Evolutionary conservation across 2,797 vertebrate species (phyloP), one percentile per base, ranked within the genome.

Genomic region (Rousettus madagascariensis): DNA sequence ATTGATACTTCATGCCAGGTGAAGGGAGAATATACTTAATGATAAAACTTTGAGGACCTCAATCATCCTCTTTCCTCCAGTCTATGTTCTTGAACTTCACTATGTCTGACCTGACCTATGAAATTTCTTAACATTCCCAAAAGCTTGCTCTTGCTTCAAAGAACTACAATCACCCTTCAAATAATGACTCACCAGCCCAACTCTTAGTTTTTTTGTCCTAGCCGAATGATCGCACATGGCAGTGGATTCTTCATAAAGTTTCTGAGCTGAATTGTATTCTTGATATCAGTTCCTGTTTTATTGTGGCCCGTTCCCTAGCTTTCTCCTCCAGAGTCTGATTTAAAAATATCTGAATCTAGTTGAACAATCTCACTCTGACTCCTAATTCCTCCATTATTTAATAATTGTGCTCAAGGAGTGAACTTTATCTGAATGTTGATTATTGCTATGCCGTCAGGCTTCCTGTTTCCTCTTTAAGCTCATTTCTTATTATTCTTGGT

Each of bases 221-320:
- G 5, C 1, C 2, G 36, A 74, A 7, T 61, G 6, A 55, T 59
- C 66, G 17, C 19, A 33, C 1, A 1, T 15, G 12, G 8, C 20
- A 15, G 2, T 49, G 46, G 51, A 9, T 41, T 49, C 28, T 53
- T 2, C 1, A 0, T 33, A 53, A 66, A 2, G 5, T 57, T 51
- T 59, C n/a, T 49, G 12, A 86, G 28, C 12, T 57, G 20, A 51
- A 38, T 2, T 46, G 9, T 51, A 61, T 86, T 55, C 16, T 63
- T 78, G 8, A 57, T 8, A 6, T 57, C 55, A 65, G 11, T 55
- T 87, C 24, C 16, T 30, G 2, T 41, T 36, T 69, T 63, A n/a
- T 1, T 28, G 0, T 15, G 9, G 1, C 3, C 24, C 33, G 2
- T 1, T 36, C 20, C 24, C 24, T 84, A 80, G 24, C 10, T 36